Conservation (phyloP, 2,888 invertebrate genomes). For the Drosophila mimetica region DNA sequence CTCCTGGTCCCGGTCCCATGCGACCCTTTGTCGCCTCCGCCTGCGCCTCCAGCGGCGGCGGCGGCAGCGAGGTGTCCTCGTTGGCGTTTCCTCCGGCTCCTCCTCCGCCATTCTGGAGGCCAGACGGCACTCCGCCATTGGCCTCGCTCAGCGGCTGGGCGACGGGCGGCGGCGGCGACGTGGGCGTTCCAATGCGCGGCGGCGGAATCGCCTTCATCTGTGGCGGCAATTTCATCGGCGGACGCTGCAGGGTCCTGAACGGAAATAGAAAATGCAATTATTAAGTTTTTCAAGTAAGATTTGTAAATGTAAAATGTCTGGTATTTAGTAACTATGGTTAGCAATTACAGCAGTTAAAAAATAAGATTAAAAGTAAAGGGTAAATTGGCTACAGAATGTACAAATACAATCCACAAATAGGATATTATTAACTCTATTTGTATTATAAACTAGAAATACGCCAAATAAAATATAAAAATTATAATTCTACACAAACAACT, state of each 20-base stretch:
- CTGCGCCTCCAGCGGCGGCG: slow-evolving; percentile 73
- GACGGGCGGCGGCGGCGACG: slow-evolving; percentile 77
- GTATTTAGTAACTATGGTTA: too few species aligned
- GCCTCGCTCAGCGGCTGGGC: slow-evolving; percentile 48
- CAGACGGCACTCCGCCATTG: slow-evolving; percentile 31
- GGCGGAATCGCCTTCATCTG: slow-evolving; percentile 85
- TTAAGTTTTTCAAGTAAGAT: too few species aligned
- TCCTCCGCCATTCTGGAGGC: slow-evolving; percentile 46
- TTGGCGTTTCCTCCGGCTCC: slow-evolving; percentile 38
- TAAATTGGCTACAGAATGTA: too few species aligned
- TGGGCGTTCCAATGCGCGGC: slow-evolving; percentile 83
- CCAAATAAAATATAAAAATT: too few species aligned
- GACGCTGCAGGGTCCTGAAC: slow-evolving; percentile 83
- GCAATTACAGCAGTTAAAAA: too few species aligned
- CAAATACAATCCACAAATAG: too few species aligned
- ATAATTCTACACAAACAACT: too few species aligned
- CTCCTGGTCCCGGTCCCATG: slow-evolving; percentile 21
- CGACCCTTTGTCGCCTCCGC: slow-evolving; percentile 55
- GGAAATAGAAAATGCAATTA: background rate
- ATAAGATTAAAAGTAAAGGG: too few species aligned
- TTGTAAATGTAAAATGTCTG: too few species aligned
- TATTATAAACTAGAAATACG: too few species aligned
- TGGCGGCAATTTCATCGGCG: slow-evolving; percentile 84
- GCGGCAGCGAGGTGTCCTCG: slow-evolving; percentile 77
- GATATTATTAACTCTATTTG: too few species aligned